Evolutionary conservation across 2,113 vertebrate genomes (phyloP).

Genomic region (Chelonoidis abingdonii): DNA sequence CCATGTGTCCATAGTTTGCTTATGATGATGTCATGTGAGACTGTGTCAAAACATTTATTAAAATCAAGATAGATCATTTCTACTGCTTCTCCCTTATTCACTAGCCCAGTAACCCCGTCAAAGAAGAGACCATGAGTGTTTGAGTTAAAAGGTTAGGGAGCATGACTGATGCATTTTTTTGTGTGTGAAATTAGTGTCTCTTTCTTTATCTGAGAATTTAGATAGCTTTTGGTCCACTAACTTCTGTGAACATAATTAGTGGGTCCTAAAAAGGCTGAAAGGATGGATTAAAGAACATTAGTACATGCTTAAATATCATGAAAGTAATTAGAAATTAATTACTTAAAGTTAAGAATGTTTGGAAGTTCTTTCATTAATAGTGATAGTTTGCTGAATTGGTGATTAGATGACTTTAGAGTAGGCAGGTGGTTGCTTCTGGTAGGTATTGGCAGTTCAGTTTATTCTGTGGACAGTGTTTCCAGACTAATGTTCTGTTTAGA

Average conservation of each 20-base stretch:
- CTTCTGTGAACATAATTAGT: background rate
- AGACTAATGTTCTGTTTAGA: background rate
- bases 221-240: background rate
- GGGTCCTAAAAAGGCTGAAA: constrained; percentile 21
- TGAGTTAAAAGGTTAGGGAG: background rate
- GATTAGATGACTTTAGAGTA: background rate
- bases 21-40: background rate
- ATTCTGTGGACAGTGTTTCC: background rate
- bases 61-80: background rate
- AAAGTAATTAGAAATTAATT: constrained; percentile 15
- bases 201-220: background rate
- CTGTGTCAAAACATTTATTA: background rate
- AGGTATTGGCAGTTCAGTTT: background rate
- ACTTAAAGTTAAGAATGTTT: constrained; percentile 2
- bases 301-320: background rate
- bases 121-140: background rate
- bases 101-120: background rate
- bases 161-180: background rate
- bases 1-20: background rate
- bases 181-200: background rate
- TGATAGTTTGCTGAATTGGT: background rate
- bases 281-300: background rate
- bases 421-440: background rate
- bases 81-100: background rate
- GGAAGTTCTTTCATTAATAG: background rate